Evolutionary conservation across 2,888 invertebrate species (phyloP).

Genomic region (Scaeva pyrastri): DNA sequence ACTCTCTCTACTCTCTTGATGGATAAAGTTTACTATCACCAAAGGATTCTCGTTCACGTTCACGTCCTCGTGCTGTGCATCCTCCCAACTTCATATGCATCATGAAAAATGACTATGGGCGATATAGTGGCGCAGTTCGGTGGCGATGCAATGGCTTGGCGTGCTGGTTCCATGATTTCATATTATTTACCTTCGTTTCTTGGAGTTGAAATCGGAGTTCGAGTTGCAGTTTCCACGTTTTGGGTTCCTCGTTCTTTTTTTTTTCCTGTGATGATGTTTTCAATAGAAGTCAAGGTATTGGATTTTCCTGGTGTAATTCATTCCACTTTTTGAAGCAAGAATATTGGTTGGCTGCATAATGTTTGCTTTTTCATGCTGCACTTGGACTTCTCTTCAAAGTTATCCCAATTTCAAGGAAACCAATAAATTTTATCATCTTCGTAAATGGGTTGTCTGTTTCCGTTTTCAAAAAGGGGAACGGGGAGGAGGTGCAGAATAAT

Average conservation of each 20-base stretch:
- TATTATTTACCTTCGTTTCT: slow-evolving; percentile 33
- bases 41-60: slow-evolving; percentile 30
- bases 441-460: slow-evolving; percentile 72
- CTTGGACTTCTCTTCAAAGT: slow-evolving; percentile 31
- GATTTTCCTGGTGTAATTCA: slow-evolving; percentile 59
- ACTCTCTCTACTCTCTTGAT: no score
- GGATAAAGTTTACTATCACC: slow-evolving; percentile 65
- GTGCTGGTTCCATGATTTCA: slow-evolving; percentile 37
- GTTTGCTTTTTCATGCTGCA: slow-evolving; percentile 33
- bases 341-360: slow-evolving; percentile 49
- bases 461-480: no score
- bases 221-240: background rate
- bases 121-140: slow-evolving; percentile 26
- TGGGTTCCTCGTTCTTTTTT: background rate
- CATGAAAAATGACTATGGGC: slow-evolving; percentile 59
- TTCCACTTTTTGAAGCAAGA: slow-evolving; percentile 51
- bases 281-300: slow-evolving; percentile 53
- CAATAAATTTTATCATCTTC: slow-evolving; percentile 70
- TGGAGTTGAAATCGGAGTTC: no score
- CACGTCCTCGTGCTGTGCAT: slow-evolving; percentile 7
- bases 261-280: background rate
- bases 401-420: slow-evolving; percentile 59
- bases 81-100: slow-evolving; percentile 16
- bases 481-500: slow-evolving; percentile 65
- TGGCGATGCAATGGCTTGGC: background rate